Base-by-base conservation (phyloP, 2,113 vertebrate genomes). In the Trichechus manatus region DNA sequence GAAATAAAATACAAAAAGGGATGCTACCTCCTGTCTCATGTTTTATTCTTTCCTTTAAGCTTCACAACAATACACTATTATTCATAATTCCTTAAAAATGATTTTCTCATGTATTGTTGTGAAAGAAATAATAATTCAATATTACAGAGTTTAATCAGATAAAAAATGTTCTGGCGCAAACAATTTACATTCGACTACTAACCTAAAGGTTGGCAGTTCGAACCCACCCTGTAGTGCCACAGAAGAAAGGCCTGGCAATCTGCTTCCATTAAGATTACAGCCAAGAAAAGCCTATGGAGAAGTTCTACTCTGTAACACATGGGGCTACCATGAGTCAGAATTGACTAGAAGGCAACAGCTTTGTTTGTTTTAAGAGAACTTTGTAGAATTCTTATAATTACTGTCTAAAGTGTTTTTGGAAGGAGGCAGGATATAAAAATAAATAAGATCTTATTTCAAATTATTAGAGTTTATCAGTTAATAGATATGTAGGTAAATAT, bases 401-500 rank as follows among this genome's bases (percentile, higher is more conserved):
- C n/a, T 66, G 9, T 77, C 78, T 74, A 61, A 47, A 87, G 36
- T 91, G 47, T 13, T 64, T 93, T 85, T 86, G n/a, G 72, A 89
- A 97, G 42, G 66, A 74, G 31, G 82, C 3, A 7, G 39, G n/a
- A 50, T 80, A 66, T 15, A 36, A 56, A 61, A 29, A 25, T 66
- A 93, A 86, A 70, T 50, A 33, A 36, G 91, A 44, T 63, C 2
- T 19, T 83, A 72, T 92, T 94, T 85, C 29, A 88, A 59, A 77
- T 89, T 50, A 84, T 84, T 87, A 50, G 47, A 80, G 29, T 88
- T 94, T 85, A 88, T 83, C 53, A 75, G 23, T 68, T 75, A 90
- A 82, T 33, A 95, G 84, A 50, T 63, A 91, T 19, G 25, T 23
- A 78, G 4, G 29, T 53, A 97, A 95, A 96, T 86, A 89, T 6